Conservation (phyloP, 2,113 vertebrate species). For the Talpa occidentalis region DNA sequence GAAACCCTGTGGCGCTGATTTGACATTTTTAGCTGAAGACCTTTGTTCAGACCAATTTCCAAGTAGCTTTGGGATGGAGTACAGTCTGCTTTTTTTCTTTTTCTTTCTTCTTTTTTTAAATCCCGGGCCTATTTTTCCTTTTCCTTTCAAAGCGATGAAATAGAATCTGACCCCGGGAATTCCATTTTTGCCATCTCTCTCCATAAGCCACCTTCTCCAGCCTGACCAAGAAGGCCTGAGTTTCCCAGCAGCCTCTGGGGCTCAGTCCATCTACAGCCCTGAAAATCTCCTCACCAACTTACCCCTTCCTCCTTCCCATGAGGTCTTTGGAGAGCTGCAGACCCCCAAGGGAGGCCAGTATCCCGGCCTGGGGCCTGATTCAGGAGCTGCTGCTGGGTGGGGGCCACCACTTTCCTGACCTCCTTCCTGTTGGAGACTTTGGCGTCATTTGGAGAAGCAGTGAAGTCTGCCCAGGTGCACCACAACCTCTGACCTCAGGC, state of each 20-base stretch:
- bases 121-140: conserved; percentile 46
- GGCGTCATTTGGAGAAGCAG: not conserved
- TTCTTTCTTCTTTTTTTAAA: not conserved
- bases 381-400: not conserved
- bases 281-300: not conserved
- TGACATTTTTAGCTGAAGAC: conserved; percentile 76
- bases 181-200: conserved; percentile 13
- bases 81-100: not conserved
- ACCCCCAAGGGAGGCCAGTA: not conserved
- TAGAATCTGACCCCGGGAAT: conserved; percentile 43
- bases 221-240: not conserved
- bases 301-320: not conserved
- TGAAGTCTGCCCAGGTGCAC: not conserved
- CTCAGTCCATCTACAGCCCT: not conserved
- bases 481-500: not conserved
- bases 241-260: conserved; percentile 37
- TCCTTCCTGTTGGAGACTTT: not conserved
- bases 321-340: not conserved
- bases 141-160: conserved; percentile 45
- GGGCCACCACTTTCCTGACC: not conserved
- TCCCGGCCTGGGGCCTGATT: not conserved
- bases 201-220: not conserved
- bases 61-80: conserved; percentile 60
- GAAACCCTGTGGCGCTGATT: conserved; percentile 45
- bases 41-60: conserved; percentile 71